Percentiles rank a stretch among this genome's conserved stretches.
These are phyloP conservation scores for Tapirus indicus DNA, from an alignment of 2,797 vertebrate species.

Conservation along the genomic window DNA sequence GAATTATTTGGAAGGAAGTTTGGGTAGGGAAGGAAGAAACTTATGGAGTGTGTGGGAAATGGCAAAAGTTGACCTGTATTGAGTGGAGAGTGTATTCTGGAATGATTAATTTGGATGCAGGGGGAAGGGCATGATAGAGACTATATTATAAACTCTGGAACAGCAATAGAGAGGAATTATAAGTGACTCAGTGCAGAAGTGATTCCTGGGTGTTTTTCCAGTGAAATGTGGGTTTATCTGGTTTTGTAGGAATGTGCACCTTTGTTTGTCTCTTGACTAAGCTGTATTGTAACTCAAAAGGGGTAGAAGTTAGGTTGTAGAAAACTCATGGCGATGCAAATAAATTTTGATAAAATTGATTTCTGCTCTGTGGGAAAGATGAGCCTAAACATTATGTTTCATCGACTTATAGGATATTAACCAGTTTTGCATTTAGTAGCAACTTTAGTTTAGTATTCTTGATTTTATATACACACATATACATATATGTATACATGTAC, in stretches of 20 bases:
- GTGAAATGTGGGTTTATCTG: not conserved
- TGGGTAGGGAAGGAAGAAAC: not conserved
- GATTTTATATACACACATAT: not conserved
- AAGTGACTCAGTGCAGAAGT: not conserved
- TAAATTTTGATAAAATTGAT: conserved; percentile 36
- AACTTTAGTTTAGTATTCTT: not conserved
- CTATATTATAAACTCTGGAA: not conserved
- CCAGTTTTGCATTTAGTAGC: not conserved
- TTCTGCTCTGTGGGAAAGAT: not conserved
- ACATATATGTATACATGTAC: not conserved
- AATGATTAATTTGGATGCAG: not conserved
- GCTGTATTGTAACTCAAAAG: not conserved
- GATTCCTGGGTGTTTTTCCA: not conserved
- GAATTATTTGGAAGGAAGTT: not conserved
- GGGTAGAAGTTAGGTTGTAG: conserved; percentile 7
- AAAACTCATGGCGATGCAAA: conserved; percentile 32
- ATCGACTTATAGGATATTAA: not conserved
- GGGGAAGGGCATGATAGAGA: not conserved
- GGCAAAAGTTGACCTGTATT: not conserved
- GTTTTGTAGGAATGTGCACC: not conserved
- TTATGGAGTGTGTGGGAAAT: not conserved
- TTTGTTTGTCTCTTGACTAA: conserved; percentile 38
- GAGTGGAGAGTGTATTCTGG: not conserved
- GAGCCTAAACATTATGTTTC: not conserved
- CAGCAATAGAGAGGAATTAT: conserved; percentile 38